Evolutionary conservation across 2,888 invertebrate species (phyloP).

Genomic region (Caenorhabditis sp.): DNA sequence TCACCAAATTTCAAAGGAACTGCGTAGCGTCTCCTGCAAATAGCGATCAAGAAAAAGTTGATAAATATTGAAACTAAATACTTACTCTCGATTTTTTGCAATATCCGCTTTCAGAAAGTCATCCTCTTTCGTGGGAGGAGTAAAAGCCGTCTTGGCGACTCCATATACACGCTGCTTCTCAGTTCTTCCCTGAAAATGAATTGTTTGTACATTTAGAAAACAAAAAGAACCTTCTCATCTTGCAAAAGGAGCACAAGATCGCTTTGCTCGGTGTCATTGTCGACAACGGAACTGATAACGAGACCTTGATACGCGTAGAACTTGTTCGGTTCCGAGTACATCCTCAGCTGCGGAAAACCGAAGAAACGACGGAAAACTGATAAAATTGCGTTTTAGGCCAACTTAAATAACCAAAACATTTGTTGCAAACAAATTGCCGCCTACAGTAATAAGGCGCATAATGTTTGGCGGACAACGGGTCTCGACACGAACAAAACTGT

Average conservation of each 20-base stretch:
- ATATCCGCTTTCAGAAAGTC: constrained; percentile 17
- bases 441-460: background rate
- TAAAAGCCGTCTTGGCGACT: constrained; percentile 26
- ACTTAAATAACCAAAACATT: background rate
- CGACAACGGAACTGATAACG: constrained; percentile 14
- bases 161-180: constrained; percentile 14
- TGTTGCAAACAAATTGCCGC: no score
- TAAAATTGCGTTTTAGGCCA: background rate
- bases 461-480: background rate
- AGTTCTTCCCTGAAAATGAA: background rate
- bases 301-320: constrained; percentile 23
- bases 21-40: constrained; percentile 35
- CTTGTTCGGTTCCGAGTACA: background rate
- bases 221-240: constrained; percentile 17
- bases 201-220: background rate
- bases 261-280: constrained; percentile 4
- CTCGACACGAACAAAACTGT: background rate
- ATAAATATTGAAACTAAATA: no score
- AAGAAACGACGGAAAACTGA: background rate
- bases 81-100: constrained; percentile 41
- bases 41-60: background rate
- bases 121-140: constrained; percentile 4
- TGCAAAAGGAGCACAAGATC: constrained; percentile 35
- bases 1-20: constrained; percentile 48
- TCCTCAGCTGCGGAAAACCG: background rate